Percentiles rank a stretch among this genome's conserved stretches.
Evolutionary conservation across 2,113 vertebrate genomes (phyloP).

Genomic region (Micronycteris hirsuta): DNA sequence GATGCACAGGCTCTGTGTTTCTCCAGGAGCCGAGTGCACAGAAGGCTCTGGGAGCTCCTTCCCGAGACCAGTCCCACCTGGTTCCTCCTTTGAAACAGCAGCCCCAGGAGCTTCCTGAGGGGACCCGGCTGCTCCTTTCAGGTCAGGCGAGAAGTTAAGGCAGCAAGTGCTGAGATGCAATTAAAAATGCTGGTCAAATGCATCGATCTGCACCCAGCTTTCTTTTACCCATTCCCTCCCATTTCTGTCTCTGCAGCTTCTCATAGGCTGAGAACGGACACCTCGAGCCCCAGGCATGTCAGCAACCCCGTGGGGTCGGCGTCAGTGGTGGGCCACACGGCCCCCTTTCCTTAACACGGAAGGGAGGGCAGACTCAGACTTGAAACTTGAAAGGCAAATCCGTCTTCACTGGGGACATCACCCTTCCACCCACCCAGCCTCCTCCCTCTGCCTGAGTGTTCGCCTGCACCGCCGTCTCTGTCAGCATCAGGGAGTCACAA

Average conservation of each 20-base stretch:
- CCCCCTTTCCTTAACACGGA: not conserved
- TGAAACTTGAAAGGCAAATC: not conserved
- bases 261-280: not conserved
- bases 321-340: not conserved
- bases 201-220: not conserved
- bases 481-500: conserved; percentile 1
- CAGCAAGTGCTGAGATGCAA: not conserved
- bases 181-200: too few relatives aligned
- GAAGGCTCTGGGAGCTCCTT: too few relatives aligned
- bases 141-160: not conserved
- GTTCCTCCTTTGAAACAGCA: not conserved
- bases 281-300: not conserved
- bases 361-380: not conserved
- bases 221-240: not conserved
- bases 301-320: not conserved
- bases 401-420: not conserved
- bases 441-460: not conserved
- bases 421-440: not conserved
- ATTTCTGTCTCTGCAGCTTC: not conserved
- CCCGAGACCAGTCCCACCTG: too few relatives aligned
- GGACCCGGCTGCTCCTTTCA: not conserved
- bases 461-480: not conserved
- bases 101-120: not conserved
- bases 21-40: too few relatives aligned
- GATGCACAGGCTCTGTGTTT: not conserved